Conservation (phyloP, 2,797 vertebrate genomes). For the Neopelma chrysocephalum region DNA sequence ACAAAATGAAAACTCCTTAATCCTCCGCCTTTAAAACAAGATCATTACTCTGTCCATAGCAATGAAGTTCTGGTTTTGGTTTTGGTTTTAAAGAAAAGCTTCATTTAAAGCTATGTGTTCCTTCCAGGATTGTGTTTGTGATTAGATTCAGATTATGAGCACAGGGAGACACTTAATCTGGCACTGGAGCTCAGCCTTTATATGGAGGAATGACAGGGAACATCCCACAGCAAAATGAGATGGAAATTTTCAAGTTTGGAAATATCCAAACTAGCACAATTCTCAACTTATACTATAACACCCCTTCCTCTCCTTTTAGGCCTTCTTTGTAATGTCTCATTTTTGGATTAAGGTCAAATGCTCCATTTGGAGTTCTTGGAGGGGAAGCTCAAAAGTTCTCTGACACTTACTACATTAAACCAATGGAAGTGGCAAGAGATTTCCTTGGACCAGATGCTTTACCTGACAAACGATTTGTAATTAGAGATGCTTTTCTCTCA, state of each 20-base stretch:
- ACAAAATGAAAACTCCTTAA: not conserved
- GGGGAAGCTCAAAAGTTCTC: not conserved
- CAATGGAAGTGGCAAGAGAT: not conserved
- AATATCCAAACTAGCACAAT: not conserved
- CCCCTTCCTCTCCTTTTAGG: not conserved
- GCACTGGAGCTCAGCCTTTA: not conserved
- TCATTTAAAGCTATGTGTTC: not conserved
- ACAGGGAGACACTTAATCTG: not conserved
- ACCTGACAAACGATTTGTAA: not conserved
- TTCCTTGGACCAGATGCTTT: not conserved
- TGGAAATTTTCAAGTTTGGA: not conserved
- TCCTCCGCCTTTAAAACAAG: not conserved
- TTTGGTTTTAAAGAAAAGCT: not conserved
- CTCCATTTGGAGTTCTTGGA: not conserved
- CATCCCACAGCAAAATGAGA: not conserved
- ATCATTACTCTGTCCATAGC: not conserved
- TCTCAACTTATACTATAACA: not conserved
- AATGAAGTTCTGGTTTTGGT: not conserved
- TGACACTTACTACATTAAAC: not conserved
- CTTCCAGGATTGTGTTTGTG: not conserved
- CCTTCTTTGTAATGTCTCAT: not conserved
- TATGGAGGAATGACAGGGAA: fast-evolving
- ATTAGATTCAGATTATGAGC: not conserved
- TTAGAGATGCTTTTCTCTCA: not conserved
- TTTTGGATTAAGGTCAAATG: not conserved